Evolutionary conservation across 2,797 vertebrate species (phyloP).

Genomic region (Choloepus didactylus): DNA sequence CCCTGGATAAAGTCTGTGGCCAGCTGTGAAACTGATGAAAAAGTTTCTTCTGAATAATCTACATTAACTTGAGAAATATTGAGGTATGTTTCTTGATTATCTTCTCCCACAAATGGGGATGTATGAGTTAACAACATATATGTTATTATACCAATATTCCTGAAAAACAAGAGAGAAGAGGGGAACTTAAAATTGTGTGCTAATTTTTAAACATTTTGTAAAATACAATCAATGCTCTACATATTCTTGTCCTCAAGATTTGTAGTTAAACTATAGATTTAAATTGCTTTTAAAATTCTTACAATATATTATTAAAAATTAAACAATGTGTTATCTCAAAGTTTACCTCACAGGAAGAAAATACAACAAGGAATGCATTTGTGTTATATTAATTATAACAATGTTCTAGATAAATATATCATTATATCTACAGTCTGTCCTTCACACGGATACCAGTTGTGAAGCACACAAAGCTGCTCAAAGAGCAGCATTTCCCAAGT

Average conservation of each 20-base stretch:
- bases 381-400: neutral
- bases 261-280: conserved; percentile 27
- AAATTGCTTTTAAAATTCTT: conserved; percentile 43
- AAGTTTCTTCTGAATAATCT: conserved; percentile 95
- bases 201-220: conserved; percentile 47
- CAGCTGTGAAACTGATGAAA: conserved; percentile 94
- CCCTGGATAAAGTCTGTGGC: conserved; percentile 96
- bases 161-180: conserved; percentile 83
- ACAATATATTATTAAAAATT: conserved; percentile 49
- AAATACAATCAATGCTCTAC: neutral
- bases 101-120: conserved; percentile 95
- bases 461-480: neutral
- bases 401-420: neutral
- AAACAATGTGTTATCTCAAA: conserved; percentile 56
- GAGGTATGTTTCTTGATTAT: conserved; percentile 98
- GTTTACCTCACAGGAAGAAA: conserved; percentile 35
- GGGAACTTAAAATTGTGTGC: conserved; percentile 30
- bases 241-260: conserved; percentile 53
- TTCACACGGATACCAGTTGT: neutral
- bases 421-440: neutral
- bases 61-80: conserved; percentile 98
- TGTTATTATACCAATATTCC: conserved; percentile 96
- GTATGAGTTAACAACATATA: conserved; percentile 98
- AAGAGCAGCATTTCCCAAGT: neutral
- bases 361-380: neutral